Evolutionary conservation across 2,888 invertebrate species (phyloP).

Genomic region (Xiphydria camelus): DNA sequence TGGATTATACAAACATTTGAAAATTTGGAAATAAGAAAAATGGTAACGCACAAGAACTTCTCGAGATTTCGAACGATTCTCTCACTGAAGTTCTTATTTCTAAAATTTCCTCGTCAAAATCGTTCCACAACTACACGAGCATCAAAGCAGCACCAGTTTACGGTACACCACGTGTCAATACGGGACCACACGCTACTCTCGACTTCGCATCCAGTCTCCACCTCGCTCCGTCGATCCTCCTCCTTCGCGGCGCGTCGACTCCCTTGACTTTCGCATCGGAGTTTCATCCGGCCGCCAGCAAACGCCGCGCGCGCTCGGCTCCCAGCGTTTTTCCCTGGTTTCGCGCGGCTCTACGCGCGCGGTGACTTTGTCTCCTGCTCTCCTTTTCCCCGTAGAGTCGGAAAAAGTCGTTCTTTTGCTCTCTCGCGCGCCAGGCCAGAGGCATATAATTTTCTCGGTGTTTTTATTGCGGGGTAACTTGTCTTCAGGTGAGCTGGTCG

Average conservation of each 20-base stretch:
- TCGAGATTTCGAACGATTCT: no score
- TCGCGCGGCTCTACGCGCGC: constrained; percentile 7
- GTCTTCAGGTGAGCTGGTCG: constrained; percentile 56
- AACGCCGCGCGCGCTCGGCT: no score
- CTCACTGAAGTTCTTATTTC: no score
- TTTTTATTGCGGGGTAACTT: constrained; percentile 59
- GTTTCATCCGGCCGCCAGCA: no score
- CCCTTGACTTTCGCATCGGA: constrained; percentile 6
- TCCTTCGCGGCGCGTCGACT: constrained; percentile 9
- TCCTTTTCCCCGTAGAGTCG: constrained; percentile 39
- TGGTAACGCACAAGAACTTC: no score
- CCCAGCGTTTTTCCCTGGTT: constrained; percentile 3
- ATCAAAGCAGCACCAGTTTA: no score
- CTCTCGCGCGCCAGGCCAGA: constrained; percentile 44
- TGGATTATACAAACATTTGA: no score
- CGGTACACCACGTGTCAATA: no score
- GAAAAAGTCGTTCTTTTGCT: constrained; percentile 48
- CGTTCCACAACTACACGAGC: no score
- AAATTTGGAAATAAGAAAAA: no score
- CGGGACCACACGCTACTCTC: no score
- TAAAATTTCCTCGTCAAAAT: no score
- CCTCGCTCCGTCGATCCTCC: constrained; percentile 16
- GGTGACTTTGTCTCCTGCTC: constrained; percentile 29
- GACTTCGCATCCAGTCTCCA: constrained; percentile 13
- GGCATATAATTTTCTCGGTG: constrained; percentile 57